phyloP scores from a whole-genome alignment of 2,888 invertebrate genomes.

The Hesperia comma region DNA sequence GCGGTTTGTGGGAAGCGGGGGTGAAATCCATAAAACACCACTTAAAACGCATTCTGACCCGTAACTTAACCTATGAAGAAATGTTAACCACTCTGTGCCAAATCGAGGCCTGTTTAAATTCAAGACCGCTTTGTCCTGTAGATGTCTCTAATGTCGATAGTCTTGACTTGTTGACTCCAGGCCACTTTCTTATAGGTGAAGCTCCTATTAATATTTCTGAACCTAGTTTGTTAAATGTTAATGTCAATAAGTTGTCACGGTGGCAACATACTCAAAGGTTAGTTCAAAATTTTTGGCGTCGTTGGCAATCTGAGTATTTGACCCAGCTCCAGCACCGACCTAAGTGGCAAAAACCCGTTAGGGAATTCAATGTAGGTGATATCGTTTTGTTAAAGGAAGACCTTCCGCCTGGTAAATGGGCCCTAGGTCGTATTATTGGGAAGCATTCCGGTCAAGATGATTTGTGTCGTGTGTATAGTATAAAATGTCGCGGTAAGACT shows the following conservation, averaged over 20 bases:
- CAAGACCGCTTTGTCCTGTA: neutral
- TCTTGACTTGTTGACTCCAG: conserved; percentile 35
- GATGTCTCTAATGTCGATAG: neutral
- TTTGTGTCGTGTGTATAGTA: conserved; percentile 19
- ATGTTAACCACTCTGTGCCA: neutral
- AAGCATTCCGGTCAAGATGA: conserved; percentile 23
- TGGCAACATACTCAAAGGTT: conserved; percentile 40
- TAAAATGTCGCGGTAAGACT: conserved; percentile 14
- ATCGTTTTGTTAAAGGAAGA: conserved; percentile 42
- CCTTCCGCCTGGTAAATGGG: conserved; percentile 44
- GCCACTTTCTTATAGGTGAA: conserved; percentile 40
- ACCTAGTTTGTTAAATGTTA: conserved; percentile 8
- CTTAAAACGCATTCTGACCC: conserved; percentile 35
- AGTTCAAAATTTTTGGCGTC: conserved; percentile 39
- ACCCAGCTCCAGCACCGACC: conserved; percentile 38
- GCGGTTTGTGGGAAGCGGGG: conserved; percentile 46
- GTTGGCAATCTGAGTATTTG: conserved; percentile 43
- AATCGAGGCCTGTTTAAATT: conserved; percentile 3
- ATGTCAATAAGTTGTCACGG: conserved; percentile 32
- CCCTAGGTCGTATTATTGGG: conserved; percentile 38
- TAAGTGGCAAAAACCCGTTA: conserved; percentile 37
- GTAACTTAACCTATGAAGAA: conserved; percentile 27
- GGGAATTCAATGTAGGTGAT: conserved; percentile 35
- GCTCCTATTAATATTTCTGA: conserved; percentile 23
- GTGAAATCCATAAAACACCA: conserved; percentile 43